A percentile compares a stretch with the other conserved stretches of the same genome.
Evolutionary conservation across 2,797 vertebrate genomes (phyloP).

Genomic region (Rhabdomys pumilio): DNA sequence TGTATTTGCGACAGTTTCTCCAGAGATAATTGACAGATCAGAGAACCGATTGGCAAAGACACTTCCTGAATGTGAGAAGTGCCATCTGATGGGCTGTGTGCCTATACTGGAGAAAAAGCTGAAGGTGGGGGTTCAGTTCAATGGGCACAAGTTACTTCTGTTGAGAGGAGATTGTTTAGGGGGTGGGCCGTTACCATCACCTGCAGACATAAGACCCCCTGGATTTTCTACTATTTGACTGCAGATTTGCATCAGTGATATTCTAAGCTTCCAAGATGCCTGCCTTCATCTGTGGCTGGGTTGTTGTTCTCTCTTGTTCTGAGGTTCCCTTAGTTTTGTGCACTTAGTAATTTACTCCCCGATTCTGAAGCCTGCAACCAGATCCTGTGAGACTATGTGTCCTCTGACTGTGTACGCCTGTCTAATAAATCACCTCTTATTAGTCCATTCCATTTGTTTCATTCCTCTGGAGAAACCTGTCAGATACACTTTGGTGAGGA

Average conservation of each 20-base stretch:
- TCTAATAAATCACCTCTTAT: not conserved
- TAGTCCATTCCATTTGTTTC: not conserved
- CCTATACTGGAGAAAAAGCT: not conserved
- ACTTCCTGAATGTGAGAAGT: not conserved
- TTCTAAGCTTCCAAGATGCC: not conserved
- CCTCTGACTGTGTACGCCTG: not conserved
- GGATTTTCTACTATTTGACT: not conserved
- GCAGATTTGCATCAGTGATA: not conserved
- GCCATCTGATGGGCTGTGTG: too few relatives aligned
- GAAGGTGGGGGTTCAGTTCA: fast-evolving
- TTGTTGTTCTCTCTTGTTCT: too few relatives aligned
- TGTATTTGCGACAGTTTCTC: not conserved
- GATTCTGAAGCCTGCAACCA: not conserved
- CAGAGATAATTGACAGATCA: not conserved
- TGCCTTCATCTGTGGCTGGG: not conserved
- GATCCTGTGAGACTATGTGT: too few relatives aligned
- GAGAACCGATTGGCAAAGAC: not conserved
- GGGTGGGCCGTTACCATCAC: not conserved
- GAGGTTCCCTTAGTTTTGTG: not conserved
- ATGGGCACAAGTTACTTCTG: not conserved
- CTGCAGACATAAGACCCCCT: not conserved
- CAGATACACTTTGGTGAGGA: not conserved
- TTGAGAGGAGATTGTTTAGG: not conserved
- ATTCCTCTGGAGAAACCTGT: not conserved
- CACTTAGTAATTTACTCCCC: not conserved